Conservation (phyloP, 2,797 vertebrate species). For the Bovichtus diacanthus region DNA sequence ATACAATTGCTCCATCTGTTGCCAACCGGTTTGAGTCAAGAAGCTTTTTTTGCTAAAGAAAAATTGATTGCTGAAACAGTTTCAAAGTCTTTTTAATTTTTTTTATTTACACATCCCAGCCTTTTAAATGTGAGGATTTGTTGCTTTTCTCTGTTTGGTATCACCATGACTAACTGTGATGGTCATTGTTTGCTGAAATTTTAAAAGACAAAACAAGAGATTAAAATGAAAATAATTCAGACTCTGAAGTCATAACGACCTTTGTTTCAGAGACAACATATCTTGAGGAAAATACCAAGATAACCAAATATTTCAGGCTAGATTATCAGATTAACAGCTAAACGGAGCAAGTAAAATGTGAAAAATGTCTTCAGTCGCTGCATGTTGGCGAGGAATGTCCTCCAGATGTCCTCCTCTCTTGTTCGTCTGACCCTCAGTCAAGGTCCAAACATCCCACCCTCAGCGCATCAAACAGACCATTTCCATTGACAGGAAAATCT, state of each 20-base stretch:
- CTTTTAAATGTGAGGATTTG: background rate
- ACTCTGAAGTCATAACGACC: background rate
- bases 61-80: background rate
- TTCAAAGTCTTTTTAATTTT: background rate
- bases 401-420: conserved; percentile 42
- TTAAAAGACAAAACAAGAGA: background rate
- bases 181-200: background rate
- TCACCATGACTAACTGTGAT: background rate
- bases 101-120: background rate
- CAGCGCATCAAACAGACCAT: conserved; percentile 37
- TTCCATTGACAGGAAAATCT: conserved; percentile 5
- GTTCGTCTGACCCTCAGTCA: conserved; percentile 11
- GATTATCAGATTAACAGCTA: background rate
- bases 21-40: conserved; percentile 26
- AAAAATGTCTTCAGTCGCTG: background rate
- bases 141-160: background rate
- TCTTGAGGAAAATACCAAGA: background rate
- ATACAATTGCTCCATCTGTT: conserved; percentile 45
- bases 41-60: background rate
- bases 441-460: conserved; percentile 11
- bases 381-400: conserved; percentile 4
- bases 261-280: background rate
- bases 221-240: background rate
- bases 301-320: background rate
- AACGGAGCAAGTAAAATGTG: background rate